Percentiles rank a stretch among this genome's conserved stretches.
Evolutionary conservation across 1,140 invertebrate species (phyloP).

Genomic region (Paraescarpia echinospica): DNA sequence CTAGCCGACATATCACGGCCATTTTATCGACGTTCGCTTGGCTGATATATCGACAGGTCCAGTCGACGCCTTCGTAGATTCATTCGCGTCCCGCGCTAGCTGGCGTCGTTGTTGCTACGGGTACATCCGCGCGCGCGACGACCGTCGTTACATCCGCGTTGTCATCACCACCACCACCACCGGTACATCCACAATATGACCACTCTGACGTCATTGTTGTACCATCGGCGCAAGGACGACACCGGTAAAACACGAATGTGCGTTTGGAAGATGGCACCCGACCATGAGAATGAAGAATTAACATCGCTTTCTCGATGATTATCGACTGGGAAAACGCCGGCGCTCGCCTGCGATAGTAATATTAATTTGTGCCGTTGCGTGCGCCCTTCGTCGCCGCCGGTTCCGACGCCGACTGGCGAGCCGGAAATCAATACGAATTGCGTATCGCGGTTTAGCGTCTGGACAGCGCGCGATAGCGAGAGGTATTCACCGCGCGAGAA

Average conservation of each 20-base stretch:
- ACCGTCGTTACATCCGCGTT: too few species aligned
- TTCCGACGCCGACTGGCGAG: neutral
- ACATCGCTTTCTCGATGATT: neutral
- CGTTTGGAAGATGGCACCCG: neutral
- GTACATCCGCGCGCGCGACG: neutral
- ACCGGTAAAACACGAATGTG: neutral
- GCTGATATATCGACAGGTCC: neutral
- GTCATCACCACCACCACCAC: too few species aligned
- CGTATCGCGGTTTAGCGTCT: conserved; percentile 3
- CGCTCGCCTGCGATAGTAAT: conserved; percentile 3
- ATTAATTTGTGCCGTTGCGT: conserved; percentile 5
- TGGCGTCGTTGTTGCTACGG: neutral
- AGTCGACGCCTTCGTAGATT: neutral
- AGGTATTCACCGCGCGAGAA: neutral
- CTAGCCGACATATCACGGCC: neutral
- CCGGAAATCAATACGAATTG: conserved; percentile 1
- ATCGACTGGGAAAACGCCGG: neutral
- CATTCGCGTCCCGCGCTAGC: neutral
- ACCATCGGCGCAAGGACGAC: neutral
- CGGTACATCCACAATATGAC: neutral
- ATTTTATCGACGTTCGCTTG: neutral
- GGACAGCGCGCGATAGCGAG: neutral
- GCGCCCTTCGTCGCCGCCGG: neutral
- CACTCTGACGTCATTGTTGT: neutral
- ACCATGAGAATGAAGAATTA: conserved; percentile 1